These are phyloP conservation scores for Numenius arquata DNA, from an alignment of 2,113 vertebrate genomes.

Conservation along the genomic window DNA sequence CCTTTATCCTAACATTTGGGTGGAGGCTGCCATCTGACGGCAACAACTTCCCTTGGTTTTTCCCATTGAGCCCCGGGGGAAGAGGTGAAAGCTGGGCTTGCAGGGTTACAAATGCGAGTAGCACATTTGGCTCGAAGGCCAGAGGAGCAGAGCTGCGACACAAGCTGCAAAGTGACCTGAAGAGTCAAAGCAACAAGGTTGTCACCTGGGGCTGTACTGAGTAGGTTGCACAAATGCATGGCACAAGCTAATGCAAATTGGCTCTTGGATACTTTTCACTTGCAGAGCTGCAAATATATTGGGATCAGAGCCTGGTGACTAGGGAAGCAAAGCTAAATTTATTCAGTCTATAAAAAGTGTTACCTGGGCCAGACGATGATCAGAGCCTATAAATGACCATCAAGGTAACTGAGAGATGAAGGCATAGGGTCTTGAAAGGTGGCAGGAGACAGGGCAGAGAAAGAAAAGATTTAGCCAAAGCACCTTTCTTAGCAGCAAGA, in stretches of 20 bases:
- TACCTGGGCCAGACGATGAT: background rate
- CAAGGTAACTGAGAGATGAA: background rate
- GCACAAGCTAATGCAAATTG: background rate
- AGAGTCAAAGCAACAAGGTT: background rate
- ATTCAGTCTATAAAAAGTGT: background rate
- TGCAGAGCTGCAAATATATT: background rate
- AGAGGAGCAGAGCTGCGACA: background rate
- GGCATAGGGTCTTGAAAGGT: background rate
- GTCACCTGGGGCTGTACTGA: background rate
- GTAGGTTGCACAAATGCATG: background rate
- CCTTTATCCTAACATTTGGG: background rate
- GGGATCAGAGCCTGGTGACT: background rate
- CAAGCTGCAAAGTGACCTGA: background rate
- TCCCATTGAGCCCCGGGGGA: background rate
- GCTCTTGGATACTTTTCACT: background rate
- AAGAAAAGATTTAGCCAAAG: background rate
- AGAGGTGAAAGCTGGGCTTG: background rate
- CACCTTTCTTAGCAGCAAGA: background rate
- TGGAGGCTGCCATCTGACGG: background rate
- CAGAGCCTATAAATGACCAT: background rate
- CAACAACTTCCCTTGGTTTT: background rate
- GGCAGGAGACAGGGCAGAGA: background rate
- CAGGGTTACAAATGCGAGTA: background rate
- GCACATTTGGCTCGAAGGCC: background rate
- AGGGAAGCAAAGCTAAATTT: background rate